Base-by-base conservation (phyloP, 2,797 vertebrate genomes). In the Capromys pilorides region DNA sequence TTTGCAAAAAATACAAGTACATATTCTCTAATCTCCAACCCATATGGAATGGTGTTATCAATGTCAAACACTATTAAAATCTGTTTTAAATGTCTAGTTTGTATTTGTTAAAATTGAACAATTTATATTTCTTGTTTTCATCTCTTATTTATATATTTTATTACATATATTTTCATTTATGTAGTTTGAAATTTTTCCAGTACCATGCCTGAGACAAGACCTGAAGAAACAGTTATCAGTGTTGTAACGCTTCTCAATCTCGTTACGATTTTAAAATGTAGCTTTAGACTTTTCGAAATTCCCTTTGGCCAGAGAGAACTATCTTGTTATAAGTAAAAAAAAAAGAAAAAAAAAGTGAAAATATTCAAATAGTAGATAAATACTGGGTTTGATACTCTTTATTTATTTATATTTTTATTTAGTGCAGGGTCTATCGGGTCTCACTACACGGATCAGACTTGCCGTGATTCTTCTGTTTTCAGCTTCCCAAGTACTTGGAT, bases 1-100 rank as follows among this genome's bases (percentile, higher is more conserved):
- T 61, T 10, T 1, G 3, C 86, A 97, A 91, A 95, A 97, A 83
- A 95, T 96, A 95, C 96, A 92, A 97, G 39, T 87, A 77, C 93
- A 66, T 80, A 77, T 39, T 26, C n/a, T 92, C 75, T 95, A 96
- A 95, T 97, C 54, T 82, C 41, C 36, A 57, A 78, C 96, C 82
- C 5, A 39, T 59, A 26, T 49, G 91, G 57, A 6, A 28, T 0
- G 75, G 28, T 18, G 8, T 31, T 8, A 86, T 57, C n/a, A 69
- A 54, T 19, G 39, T 36, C 92, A 96, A 90, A 59, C 90, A 95
- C 18, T 94, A 6, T 54, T 22, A 8, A 97, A 87, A 59, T 7
- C 21, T 73, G 69, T 22, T 73, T 22, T 73, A 62, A 62, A 28
- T 62, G 3, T 26, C 22, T 92, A 93, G 57, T 26, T 79, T 91